A percentile compares a stretch with the other conserved stretches of the same genome.
Conservation (phyloP, 2,113 vertebrate genomes). For the Xenopus laevis region DNA sequence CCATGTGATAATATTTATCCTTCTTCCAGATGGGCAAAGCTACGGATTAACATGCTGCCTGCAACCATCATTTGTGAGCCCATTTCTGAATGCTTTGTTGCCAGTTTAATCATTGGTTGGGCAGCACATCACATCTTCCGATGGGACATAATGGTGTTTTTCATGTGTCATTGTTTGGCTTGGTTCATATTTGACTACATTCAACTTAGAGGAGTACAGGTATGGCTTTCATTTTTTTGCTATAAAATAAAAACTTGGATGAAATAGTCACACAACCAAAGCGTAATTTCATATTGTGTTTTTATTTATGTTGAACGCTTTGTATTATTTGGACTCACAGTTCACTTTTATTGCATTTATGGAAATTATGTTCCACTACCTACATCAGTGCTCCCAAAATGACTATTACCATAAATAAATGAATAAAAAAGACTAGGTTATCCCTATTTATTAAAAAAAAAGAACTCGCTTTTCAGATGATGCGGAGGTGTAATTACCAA, state of each 20-base stretch:
- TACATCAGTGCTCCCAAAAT: no score
- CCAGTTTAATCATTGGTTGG: slow-evolving; percentile 96
- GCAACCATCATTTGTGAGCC: slow-evolving; percentile 91
- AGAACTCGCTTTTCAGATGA: no score
- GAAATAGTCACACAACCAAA: no score
- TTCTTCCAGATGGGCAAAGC: slow-evolving; percentile 85
- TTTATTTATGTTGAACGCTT: slow-evolving; percentile 6
- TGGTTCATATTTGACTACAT: slow-evolving; percentile 98
- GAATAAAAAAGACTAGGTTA: no score
- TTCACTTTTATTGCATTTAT: no score
- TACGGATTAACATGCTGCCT: slow-evolving; percentile 95
- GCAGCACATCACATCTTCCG: slow-evolving; percentile 87
- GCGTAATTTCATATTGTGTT: slow-evolving; percentile 13
- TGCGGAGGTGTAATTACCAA: no score
- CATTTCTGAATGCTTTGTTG: slow-evolving; percentile 94
- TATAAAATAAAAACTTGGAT: background rate
- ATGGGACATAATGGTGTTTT: slow-evolving; percentile 99
- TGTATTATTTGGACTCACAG: background rate
- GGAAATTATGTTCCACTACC: no score
- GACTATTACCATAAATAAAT: no score
- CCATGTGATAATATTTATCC: background rate
- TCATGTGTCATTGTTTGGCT: slow-evolving; percentile 96
- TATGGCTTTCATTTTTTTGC: slow-evolving; percentile 52
- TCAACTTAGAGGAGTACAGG: slow-evolving; percentile 93
- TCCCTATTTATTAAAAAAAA: no score